Base-by-base conservation (phyloP, 2,113 vertebrate species). In the Nesogale talazaci region DNA sequence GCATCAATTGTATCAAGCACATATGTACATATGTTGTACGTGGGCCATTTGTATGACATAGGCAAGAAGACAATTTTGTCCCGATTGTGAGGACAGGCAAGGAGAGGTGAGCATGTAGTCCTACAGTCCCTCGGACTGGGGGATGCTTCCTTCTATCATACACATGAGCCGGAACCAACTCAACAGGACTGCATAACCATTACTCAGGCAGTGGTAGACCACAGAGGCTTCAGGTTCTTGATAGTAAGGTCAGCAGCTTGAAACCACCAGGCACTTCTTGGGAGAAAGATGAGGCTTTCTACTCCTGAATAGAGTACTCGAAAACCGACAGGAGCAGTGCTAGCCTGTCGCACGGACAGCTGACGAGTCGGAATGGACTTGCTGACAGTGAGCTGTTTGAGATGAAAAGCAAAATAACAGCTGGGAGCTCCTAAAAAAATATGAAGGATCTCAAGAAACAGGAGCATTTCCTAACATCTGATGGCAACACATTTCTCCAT, bases 381-480 rank as follows among this genome's bases (percentile, higher is more conserved):
- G 46, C 46, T 52, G 46, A 52, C 46, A 52, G 46, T 52, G 46
- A 10, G 46, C 14, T 52, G 46, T 52, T 52, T 52, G 46, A 75
- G 52, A 52, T 42, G 19, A 78, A 92, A 85, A 65, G 23, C 14
- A 83, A 80, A 92, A 17, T 46, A 42, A 75, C 0, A 59, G 36
- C 19, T 52, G 9, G 52, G 79, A 83, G 75, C 1, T 52, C 9
- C 27, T n/a, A 83, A 56, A 17, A 17, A 70, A 90, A 38, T 78
- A 92, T 36, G 31, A 77, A 86, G 25, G 69, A 57, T 34, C 31
- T 91, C 57, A 83, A 90, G 78, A 85, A 89, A 77, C 23, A 74
- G 22, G 42, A 67, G 1, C 7, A 83, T 59, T 83, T 88, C 79
- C 38, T 5, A 38, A 69, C 57, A n/a, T 80, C 29, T 74, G 81